phyloP scores from a whole-genome alignment of 2,113 vertebrate species.

The Plectropomus leopardus region DNA sequence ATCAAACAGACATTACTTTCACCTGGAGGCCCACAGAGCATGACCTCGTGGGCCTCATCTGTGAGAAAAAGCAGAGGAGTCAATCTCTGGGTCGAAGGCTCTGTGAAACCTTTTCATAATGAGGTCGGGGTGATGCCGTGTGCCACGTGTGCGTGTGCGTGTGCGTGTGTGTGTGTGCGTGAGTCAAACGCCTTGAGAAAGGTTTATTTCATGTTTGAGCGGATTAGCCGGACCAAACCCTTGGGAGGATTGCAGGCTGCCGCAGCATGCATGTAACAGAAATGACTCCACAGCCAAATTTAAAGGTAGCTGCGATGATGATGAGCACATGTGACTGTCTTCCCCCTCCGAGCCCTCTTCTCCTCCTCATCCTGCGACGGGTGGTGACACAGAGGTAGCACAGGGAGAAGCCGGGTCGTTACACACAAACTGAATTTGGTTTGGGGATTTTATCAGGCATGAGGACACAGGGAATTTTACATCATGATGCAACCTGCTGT shows the following conservation, averaged over 20 bases:
- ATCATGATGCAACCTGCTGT: slow-evolving; percentile 55
- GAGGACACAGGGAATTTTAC: slow-evolving; percentile 37
- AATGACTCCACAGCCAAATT: slow-evolving; percentile 41
- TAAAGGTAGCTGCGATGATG: slow-evolving; percentile 55
- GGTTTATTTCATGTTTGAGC: slow-evolving; percentile 49
- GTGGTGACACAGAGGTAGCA: slow-evolving; percentile 24
- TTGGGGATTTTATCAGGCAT: slow-evolving; percentile 47
- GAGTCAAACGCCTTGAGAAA: slow-evolving; percentile 59
- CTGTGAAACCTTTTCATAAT: slow-evolving; percentile 62
- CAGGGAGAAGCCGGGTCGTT: slow-evolving; percentile 1
- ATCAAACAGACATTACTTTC: slow-evolving; percentile 5
- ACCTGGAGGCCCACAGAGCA: neutral
- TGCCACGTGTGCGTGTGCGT: slow-evolving; percentile 4
- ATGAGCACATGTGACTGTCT: slow-evolving; percentile 49
- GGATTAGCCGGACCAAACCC: slow-evolving; percentile 22
- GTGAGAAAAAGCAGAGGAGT: slow-evolving; percentile 16
- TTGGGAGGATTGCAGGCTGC: slow-evolving; percentile 25
- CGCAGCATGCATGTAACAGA: slow-evolving; percentile 19
- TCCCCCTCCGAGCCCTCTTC: neutral
- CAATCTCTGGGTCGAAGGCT: slow-evolving; percentile 37
- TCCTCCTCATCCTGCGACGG: neutral
- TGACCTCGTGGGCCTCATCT: slow-evolving; percentile 32
- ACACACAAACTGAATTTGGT: slow-evolving; percentile 19
- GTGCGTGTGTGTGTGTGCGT: slow-evolving; percentile 32
- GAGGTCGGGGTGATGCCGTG: slow-evolving; percentile 51